These are phyloP conservation scores for Wiebesia pumilae DNA, from an alignment of 1,140 invertebrate species.

Conservation along the genomic window DNA sequence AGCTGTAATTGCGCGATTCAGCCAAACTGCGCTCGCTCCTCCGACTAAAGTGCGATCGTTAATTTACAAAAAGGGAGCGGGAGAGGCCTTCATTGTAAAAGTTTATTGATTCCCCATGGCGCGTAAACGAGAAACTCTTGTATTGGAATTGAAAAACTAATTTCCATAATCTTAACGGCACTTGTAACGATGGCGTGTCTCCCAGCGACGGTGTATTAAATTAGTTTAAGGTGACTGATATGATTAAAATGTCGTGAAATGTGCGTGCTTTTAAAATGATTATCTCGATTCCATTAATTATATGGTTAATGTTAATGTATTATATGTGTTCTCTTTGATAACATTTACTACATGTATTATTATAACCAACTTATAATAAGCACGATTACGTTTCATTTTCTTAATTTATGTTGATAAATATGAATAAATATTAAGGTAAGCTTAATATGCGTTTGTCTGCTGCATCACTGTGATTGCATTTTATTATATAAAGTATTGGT, in stretches of 20 bases:
- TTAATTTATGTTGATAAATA: constrained; percentile 24
- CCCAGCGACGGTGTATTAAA: neutral
- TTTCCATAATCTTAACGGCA: constrained; percentile 45
- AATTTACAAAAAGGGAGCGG: constrained; percentile 23
- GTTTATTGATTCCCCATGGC: constrained; percentile 15
- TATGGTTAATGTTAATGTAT: constrained; percentile 25
- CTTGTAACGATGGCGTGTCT: constrained; percentile 11
- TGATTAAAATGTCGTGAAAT: constrained; percentile 34
- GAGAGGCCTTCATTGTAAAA: constrained; percentile 27
- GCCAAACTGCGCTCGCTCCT: neutral
- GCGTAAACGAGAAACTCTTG: constrained; percentile 13
- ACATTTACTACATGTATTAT: neutral
- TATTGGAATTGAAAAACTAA: constrained; percentile 42
- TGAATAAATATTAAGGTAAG: constrained; percentile 24
- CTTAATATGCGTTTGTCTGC: neutral
- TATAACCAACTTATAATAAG: neutral
- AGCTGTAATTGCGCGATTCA: constrained; percentile 6
- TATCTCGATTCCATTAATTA: constrained; percentile 28
- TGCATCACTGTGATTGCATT: too few relatives aligned
- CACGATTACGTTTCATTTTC: neutral
- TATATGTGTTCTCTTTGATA: constrained; percentile 1
- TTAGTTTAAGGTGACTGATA: constrained; percentile 28
- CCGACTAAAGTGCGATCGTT: constrained; percentile 41
- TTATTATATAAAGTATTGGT: too few relatives aligned
- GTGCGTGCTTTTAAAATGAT: constrained; percentile 26